Base-by-base conservation (phyloP, 2,888 invertebrate genomes). In the Chrysopilus asiliformis region DNA sequence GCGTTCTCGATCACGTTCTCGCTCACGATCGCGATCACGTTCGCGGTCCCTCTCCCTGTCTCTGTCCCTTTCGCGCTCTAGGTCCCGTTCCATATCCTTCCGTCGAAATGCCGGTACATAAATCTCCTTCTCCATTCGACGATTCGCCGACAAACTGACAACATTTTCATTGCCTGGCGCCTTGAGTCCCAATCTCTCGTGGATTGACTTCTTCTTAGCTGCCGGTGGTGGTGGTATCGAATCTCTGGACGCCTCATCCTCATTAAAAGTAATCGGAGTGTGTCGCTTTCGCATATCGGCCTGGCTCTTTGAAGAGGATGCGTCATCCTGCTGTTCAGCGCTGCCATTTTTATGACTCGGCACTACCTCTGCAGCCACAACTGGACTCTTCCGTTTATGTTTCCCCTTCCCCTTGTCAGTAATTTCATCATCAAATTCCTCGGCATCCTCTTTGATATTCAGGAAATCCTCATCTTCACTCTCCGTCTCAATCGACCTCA, bases 391-490 rank as follows among this genome's bases (percentile, higher is more conserved):
- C 2, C 45, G 40, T 41, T 50, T 56, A 33, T 50, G 50, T 42
- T 48, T 47, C 16, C 50, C 46, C 38, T 48, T 50, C 40, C 49
- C 48, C 28, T 42, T 43, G 14, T 39, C 34, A 8, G 29, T 25
- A 10, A 30, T 24, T 17, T 46, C 40, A 31, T 56, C 52, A 19
- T 51, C 47, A 26, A 49, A 49, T 33, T 50, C 68, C 38, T 70
- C 73, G 13, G 73, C 74, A 49, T 76, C 77, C 28, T 73, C 72
- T 45, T 73, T 70, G 19, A 78, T 68, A 56, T 72, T 76, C 22
- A 74, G 60, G 52, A 73, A 72, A 53, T 79, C 77, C 45, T 76
- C 76, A 53, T 73, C 74, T 43, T 74, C 73, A 4, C 70, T 71
- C 58, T 71, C 52, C 3, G 50, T 53, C 16, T 52, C 54, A 4